phyloP scores from a whole-genome alignment of 2,888 invertebrate species.

The Abscondita cerata region DNA sequence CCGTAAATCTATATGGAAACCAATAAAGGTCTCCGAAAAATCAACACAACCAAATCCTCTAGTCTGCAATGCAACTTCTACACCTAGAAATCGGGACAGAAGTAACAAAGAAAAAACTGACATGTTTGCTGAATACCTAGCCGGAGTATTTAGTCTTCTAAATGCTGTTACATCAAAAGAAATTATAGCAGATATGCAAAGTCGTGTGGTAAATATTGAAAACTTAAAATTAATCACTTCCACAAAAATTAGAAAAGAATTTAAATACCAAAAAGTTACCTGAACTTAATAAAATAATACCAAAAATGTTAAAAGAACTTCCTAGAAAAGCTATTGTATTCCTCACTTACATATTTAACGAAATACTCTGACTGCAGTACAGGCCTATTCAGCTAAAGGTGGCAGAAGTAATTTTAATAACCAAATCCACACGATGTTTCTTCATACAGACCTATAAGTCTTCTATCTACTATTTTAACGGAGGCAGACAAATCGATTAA shows the following conservation, averaged over 20 bases:
- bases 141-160: too few relatives aligned
- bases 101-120: neutral
- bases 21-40: too few relatives aligned
- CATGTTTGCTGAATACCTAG: too few relatives aligned
- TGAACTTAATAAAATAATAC: neutral
- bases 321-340: neutral
- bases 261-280: neutral
- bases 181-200: too few relatives aligned
- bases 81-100: neutral
- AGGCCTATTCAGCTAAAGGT: neutral
- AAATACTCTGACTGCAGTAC: neutral
- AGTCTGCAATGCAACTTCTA: too few relatives aligned
- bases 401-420: conserved; percentile 11
- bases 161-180: too few relatives aligned
- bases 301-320: too few relatives aligned
- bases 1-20: neutral
- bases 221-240: too few relatives aligned
- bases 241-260: too few relatives aligned
- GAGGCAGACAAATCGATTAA: too few relatives aligned
- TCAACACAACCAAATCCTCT: too few relatives aligned
- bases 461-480: conserved; percentile 8
- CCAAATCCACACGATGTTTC: neutral
- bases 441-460: neutral
- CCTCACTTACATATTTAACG: conserved; percentile 5
- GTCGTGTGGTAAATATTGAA: too few relatives aligned